These are phyloP conservation scores for Sphenodon punctatus DNA, from an alignment of 2,797 vertebrate genomes.

Conservation along the genomic window DNA sequence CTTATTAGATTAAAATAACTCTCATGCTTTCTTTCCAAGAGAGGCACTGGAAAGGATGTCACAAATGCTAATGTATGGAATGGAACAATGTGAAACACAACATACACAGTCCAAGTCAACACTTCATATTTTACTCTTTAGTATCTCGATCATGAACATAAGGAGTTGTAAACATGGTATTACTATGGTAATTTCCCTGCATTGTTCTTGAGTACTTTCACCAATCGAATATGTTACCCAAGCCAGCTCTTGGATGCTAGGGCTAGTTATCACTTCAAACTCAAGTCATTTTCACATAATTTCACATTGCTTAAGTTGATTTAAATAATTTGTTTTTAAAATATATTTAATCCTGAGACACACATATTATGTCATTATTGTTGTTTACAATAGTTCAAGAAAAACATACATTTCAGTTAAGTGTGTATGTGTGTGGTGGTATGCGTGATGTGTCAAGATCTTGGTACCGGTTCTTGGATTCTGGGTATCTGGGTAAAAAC, in stretches of 20 bases:
- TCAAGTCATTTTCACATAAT: not conserved
- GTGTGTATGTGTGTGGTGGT: too few species aligned
- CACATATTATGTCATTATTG: not conserved
- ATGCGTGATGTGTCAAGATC: too few species aligned
- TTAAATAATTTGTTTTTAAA: not conserved
- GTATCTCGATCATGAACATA: slow-evolving; percentile 42
- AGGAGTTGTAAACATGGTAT: slow-evolving; percentile 38
- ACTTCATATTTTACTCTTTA: slow-evolving; percentile 28
- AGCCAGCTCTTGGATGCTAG: slow-evolving; percentile 45
- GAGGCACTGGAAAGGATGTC: not conserved
- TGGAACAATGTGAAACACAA: slow-evolving; percentile 5
- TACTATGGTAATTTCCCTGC: slow-evolving; percentile 40
- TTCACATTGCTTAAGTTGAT: not conserved
- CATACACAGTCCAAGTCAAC: not conserved
- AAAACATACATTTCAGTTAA: not conserved
- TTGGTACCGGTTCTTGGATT: too few species aligned
- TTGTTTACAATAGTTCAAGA: not conserved
- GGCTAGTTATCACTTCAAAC: not conserved
- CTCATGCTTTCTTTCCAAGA: slow-evolving; percentile 31
- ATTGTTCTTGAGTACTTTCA: slow-evolving; percentile 38
- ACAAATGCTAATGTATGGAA: not conserved
- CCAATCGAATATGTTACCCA: slow-evolving; percentile 27
- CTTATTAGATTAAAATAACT: slow-evolving; percentile 52
- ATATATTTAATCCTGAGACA: not conserved
- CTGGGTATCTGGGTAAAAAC: too few species aligned